Evolutionary conservation across 2,797 vertebrate genomes (phyloP).

Genomic region (Gambusia yucatana): DNA sequence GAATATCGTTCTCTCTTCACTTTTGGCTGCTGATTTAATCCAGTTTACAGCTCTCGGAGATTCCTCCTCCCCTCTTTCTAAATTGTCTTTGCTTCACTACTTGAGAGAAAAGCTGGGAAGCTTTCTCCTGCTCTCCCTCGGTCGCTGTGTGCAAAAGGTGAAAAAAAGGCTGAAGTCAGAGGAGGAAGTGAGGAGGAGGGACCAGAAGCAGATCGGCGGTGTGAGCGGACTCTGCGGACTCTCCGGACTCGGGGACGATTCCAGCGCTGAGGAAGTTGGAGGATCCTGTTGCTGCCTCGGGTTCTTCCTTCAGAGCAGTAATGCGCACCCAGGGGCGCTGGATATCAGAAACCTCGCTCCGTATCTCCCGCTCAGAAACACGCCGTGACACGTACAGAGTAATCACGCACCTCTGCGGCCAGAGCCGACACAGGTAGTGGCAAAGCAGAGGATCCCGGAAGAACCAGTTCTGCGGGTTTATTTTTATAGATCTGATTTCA

Average conservation of each 20-base stretch:
- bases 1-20: neutral
- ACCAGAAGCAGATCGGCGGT: conserved; percentile 42
- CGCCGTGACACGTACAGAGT: conserved; percentile 4
- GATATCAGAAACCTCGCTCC: neutral
- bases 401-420: conserved; percentile 43
- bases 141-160: neutral
- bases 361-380: neutral
- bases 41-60: neutral
- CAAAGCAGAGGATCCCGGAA: conserved; percentile 73
- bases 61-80: neutral
- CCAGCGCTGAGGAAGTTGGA: conserved; percentile 19
- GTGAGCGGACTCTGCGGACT: conserved; percentile 19
- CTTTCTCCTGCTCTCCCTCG: neutral
- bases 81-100: neutral
- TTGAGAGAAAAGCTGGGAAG: neutral
- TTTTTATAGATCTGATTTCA: conserved; percentile 29
- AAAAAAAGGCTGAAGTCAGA: conserved; percentile 27
- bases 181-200: conserved; percentile 69
- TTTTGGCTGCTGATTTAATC: neutral
- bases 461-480: conserved; percentile 76
- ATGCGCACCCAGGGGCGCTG: conserved; percentile 35
- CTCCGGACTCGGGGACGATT: conserved; percentile 19
- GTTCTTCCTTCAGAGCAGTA: neutral
- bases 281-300: conserved; percentile 4
- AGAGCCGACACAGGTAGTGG: conserved; percentile 69